These are phyloP conservation scores for Gymnogyps californianus DNA, from an alignment of 2,113 vertebrate species.

Conservation along the genomic window DNA sequence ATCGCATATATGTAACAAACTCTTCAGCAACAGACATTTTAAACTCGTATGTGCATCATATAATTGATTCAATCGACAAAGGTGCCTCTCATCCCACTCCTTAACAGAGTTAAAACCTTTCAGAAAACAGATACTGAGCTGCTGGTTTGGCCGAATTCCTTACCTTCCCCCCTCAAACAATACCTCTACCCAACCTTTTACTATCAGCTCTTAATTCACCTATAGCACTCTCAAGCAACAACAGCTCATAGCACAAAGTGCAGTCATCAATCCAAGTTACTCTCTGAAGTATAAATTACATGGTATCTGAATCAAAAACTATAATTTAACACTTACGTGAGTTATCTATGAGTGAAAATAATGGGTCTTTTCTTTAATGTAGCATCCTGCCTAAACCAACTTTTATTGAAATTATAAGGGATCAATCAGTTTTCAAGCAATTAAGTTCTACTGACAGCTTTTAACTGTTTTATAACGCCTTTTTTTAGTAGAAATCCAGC, in stretches of 20 bases:
- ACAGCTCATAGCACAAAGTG: not conserved
- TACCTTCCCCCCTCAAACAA: not conserved
- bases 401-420: not conserved
- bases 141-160: not conserved
- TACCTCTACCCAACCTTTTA: not conserved
- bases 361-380: not conserved
- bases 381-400: not conserved
- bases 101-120: not conserved
- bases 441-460: not conserved
- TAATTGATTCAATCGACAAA: not conserved
- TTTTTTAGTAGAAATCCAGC: not conserved
- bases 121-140: not conserved
- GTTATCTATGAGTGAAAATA: not conserved
- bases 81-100: not conserved
- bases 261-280: not conserved
- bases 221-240: not conserved
- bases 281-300: not conserved
- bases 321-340: not conserved
- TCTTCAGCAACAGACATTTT: not conserved
- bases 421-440: not conserved
- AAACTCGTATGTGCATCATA: not conserved
- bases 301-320: not conserved
- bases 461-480: not conserved
- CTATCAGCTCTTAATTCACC: not conserved
- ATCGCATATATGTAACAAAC: not conserved